Conservation (phyloP, 2,888 invertebrate genomes). For the Zhuqinia jingwanae region DNA sequence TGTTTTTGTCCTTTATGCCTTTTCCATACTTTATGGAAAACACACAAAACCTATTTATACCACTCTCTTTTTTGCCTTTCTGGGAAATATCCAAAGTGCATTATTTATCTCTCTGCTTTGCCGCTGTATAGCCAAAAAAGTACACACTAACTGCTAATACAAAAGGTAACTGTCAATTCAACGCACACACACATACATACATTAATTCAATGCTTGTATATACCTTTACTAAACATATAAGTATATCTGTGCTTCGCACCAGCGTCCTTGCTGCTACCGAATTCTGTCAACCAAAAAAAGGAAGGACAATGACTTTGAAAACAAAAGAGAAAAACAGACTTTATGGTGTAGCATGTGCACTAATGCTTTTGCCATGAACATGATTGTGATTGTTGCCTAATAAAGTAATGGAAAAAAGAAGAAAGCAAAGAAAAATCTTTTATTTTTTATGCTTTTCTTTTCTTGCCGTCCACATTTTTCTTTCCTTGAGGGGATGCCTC, state of each 20-base stretch:
- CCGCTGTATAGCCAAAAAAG: slow-evolving; percentile 43
- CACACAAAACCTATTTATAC: slow-evolving; percentile 40
- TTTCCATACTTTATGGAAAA: slow-evolving; percentile 44
- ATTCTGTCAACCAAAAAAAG: slow-evolving; percentile 50
- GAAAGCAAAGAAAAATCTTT: slow-evolving; percentile 40
- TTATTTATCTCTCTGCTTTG: too few species aligned
- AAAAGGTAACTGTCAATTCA: slow-evolving; percentile 29
- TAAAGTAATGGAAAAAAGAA: slow-evolving; percentile 39
- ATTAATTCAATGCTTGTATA: neutral
- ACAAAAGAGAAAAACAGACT: slow-evolving; percentile 27
- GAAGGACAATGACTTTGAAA: slow-evolving; percentile 52
- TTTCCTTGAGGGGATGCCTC: slow-evolving; percentile 50
- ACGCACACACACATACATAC: neutral
- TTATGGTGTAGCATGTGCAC: neutral
- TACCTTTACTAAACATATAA: too few species aligned
- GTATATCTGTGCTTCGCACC: too few species aligned
- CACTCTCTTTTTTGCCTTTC: slow-evolving; percentile 15
- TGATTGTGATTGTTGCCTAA: slow-evolving; percentile 65
- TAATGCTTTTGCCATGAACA: slow-evolving; percentile 37
- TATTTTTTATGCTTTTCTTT: slow-evolving; percentile 30
- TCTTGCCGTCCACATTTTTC: slow-evolving; percentile 16
- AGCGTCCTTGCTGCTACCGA: neutral
- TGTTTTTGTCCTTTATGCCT: slow-evolving; percentile 44
- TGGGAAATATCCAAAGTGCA: slow-evolving; percentile 53
- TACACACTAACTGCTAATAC: neutral